Evolutionary conservation across 92 coral and sea anemone species (phyloP), one percentile per base, ranked within the genome.

Genomic region (Epizoanthus scotinus): DNA sequence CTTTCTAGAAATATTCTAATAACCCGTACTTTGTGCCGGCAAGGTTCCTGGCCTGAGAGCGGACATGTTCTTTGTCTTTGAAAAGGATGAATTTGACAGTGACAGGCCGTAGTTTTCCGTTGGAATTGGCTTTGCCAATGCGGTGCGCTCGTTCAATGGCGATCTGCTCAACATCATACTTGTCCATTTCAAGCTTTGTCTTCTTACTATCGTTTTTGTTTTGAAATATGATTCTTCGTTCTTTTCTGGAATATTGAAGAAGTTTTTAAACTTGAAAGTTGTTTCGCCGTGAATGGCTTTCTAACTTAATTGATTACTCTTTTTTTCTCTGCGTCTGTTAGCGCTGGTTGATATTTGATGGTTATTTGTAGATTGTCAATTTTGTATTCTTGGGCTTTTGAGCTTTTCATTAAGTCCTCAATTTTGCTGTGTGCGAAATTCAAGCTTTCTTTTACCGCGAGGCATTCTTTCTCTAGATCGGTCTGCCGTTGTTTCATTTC

Each of bases 121-220:
- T 38, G 5, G 6, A 4, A 3, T 36, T 36, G 3, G 42, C 3
- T 15, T 81, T 81, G 6, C 78, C 78, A 59, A 68, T 77, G 20
- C 70, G 61, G 22, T 81, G 85, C 8, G 69, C 85, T 19, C 78
- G 44, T 59, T 68, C 65, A 2, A 81, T 81, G 6, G 78, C 57
- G 14, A 81, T 68, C 10, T 54, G 57, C 42, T 20, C 44, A 17
- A 55, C 66, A 19, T 70, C 85, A 40, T 78, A 26, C n/a, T 38
- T 44, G 52, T 68, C 20, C 0, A 70, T 14, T 60, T 42, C 2
- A n/a, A n/a, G 50, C 9, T 27, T 65, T 78, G 2, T 68, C 34
- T 54, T 21, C 49, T 34, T 47, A 28, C 21, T 24, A 47, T 8
- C 56, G 15, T 31, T 73, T 82, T 6, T 77, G 31, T 20, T 0